Evolutionary conservation across 92 coral and sea anemone genomes (phyloP).

Genomic region (Parazoanthus atlanticus): DNA sequence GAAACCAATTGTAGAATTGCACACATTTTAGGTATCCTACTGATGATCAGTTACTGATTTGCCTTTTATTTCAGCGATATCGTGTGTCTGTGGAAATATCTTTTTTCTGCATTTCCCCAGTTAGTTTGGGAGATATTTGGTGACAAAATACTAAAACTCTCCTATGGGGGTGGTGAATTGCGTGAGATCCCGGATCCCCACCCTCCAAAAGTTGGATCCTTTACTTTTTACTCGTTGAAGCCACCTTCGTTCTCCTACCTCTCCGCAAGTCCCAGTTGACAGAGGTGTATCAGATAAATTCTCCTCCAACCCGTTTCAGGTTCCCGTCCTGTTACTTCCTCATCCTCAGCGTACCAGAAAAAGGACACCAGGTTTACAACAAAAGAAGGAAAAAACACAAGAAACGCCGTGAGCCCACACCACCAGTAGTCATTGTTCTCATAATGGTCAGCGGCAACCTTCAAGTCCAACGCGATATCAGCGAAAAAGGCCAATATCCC

Average conservation of each 20-base stretch:
- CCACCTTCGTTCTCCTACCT: constrained; percentile 54
- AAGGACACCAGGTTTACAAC: constrained; percentile 75
- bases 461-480: constrained; percentile 79
- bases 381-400: constrained; percentile 69
- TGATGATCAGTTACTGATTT: no score
- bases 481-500: constrained; percentile 78
- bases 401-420: constrained; percentile 69
- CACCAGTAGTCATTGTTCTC: constrained; percentile 62
- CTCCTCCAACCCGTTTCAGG: constrained; percentile 78
- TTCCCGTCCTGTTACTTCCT: constrained; percentile 36
- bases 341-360: constrained; percentile 84
- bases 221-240: no score
- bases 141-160: no score
- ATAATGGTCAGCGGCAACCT: constrained; percentile 84
- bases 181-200: no score
- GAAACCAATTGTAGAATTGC: no score
- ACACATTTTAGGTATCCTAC: no score
- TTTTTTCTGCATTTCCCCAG: no score
- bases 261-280: constrained; percentile 74
- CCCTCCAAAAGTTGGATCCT: no score
- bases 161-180: no score
- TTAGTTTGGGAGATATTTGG: no score
- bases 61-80: no score
- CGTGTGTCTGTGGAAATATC: no score
- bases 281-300: constrained; percentile 57